Percentiles rank a stretch among this genome's conserved stretches.
Evolutionary conservation across 2,797 vertebrate species (phyloP).

Genomic region (Aeoliscus strigatus): DNA sequence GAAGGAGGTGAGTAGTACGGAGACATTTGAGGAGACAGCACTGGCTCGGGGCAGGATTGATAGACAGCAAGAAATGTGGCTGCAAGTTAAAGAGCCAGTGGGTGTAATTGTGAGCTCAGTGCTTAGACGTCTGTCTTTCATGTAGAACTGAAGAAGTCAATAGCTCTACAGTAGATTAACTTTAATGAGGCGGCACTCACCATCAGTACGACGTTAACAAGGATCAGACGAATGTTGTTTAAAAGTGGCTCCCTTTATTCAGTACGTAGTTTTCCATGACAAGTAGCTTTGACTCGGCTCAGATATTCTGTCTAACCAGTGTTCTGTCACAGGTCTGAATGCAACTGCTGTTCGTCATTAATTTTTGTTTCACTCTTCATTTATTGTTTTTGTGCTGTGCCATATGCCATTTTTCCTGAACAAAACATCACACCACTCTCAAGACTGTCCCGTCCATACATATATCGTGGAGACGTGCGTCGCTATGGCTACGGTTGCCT

Average conservation of each 20-base stretch:
- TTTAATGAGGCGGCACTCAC: conserved; percentile 49
- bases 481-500: conserved; percentile 81
- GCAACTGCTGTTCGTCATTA: conserved; percentile 64
- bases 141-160: conserved; percentile 51
- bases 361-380: conserved; percentile 76
- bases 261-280: conserved; percentile 15
- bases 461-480: conserved; percentile 79
- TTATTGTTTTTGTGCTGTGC: conserved; percentile 82
- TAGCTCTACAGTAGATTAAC: conserved; percentile 56
- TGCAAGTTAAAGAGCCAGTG: conserved; percentile 41
- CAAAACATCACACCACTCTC: conserved; percentile 71
- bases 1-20: conserved; percentile 66
- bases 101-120: conserved; percentile 43
- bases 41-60: conserved; percentile 22
- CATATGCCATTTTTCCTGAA: conserved; percentile 73
- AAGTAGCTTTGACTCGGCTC: conserved; percentile 20
- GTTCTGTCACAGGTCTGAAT: conserved; percentile 66
- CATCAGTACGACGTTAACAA: conserved; percentile 33
- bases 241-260: conserved; percentile 27
- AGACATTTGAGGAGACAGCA: conserved; percentile 7
- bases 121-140: conserved; percentile 47
- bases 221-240: conserved; percentile 29
- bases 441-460: conserved; percentile 78
- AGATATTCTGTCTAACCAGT: conserved; percentile 65
- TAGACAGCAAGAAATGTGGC: conserved; percentile 44